Conservation (phyloP, 2,113 vertebrate species). For the Malaclemys terrapin region DNA sequence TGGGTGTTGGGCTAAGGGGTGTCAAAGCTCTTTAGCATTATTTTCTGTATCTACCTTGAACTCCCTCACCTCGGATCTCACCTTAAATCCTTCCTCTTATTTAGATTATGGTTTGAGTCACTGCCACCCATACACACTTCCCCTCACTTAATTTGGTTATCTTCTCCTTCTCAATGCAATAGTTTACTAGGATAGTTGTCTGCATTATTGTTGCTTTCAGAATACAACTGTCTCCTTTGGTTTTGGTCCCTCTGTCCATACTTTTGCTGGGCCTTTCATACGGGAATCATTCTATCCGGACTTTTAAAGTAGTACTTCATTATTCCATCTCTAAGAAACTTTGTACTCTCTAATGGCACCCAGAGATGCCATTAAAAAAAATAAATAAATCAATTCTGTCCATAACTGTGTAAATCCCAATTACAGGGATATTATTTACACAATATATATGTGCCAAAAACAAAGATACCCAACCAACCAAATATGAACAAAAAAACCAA, state of each 20-base stretch:
- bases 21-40: background rate
- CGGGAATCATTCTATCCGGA: background rate
- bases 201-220: background rate
- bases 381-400: background rate
- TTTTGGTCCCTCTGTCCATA: background rate
- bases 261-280: background rate
- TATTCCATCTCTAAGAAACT: background rate
- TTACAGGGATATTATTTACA: background rate
- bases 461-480: background rate
- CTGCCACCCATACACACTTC: fast-evolving
- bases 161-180: background rate
- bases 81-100: background rate
- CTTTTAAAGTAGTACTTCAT: background rate
- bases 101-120: background rate
- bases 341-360: background rate
- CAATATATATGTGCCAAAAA: fast-evolving
- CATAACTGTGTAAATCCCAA: background rate
- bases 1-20: background rate
- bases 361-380: background rate
- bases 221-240: background rate
- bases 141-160: background rate
- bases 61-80: background rate
- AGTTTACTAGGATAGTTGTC: background rate
- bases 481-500: background rate
- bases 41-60: background rate